These are phyloP conservation scores for Macrosoma leucophasiata DNA, from an alignment of 2,888 invertebrate genomes.

Conservation along the genomic window DNA sequence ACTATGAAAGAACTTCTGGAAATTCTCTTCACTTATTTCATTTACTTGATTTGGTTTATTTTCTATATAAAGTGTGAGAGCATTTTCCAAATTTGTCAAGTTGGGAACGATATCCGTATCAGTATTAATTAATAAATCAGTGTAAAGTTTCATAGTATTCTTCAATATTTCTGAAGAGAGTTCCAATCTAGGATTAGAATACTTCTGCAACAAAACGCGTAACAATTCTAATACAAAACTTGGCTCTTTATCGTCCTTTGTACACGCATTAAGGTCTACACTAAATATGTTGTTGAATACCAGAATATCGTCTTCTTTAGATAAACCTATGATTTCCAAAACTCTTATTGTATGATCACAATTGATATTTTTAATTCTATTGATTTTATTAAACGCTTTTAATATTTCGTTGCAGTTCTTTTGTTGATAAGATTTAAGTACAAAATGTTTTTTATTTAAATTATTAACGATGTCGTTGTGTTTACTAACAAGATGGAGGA, in stretches of 20 bases:
- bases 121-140: conserved; percentile 52
- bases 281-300: conserved; percentile 59
- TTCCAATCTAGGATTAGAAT: conserved; percentile 49
- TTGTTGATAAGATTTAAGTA: conserved; percentile 68
- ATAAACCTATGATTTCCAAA: conserved; percentile 56
- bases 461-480: conserved; percentile 46
- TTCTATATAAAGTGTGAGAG: conserved; percentile 74
- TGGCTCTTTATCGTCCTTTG: conserved; percentile 64
- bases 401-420: conserved; percentile 69
- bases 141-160: conserved; percentile 58
- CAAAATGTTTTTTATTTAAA: conserved; percentile 43
- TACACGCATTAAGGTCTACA: conserved; percentile 44
- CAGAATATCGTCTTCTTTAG: conserved; percentile 51
- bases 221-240: conserved; percentile 69
- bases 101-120: conserved; percentile 55
- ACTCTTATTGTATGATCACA: conserved; percentile 52
- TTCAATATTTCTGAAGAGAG: conserved; percentile 47
- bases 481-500: conserved; percentile 44
- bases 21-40: conserved; percentile 67
- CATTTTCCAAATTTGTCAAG: conserved; percentile 70
- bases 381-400: conserved; percentile 63
- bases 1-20: conserved; percentile 66
- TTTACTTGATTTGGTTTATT: conserved; percentile 77
- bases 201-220: conserved; percentile 59
- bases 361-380: conserved; percentile 47